Evolutionary conservation across 1,140 invertebrate genomes (phyloP).

Genomic region (Thalassaphorura encarpata): DNA sequence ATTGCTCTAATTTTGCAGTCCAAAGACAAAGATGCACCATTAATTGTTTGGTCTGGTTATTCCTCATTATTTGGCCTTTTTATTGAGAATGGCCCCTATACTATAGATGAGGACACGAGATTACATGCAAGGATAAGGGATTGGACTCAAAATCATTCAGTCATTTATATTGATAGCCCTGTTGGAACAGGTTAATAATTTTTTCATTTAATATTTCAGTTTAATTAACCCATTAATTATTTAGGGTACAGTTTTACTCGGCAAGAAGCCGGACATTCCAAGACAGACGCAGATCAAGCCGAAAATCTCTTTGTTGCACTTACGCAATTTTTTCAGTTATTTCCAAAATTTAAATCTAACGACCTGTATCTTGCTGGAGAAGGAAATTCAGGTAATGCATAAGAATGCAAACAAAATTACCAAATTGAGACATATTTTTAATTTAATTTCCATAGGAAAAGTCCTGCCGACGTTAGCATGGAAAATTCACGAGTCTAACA

Average conservation of each 20-base stretch:
- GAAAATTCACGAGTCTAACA: conserved; percentile 59
- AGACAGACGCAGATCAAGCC: background rate
- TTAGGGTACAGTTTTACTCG: conserved; percentile 32
- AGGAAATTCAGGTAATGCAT: conserved; percentile 33
- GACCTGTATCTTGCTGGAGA: conserved; percentile 41
- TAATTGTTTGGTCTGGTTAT: conserved; percentile 45
- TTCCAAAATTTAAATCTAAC: background rate
- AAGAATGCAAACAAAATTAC: background rate
- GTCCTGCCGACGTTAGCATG: conserved; percentile 66
- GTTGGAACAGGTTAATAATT: no score
- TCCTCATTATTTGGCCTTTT: conserved; percentile 46
- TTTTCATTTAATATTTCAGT: no score
- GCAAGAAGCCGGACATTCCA: conserved; percentile 34
- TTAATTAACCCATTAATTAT: no score
- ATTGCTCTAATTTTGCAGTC: conserved; percentile 25
- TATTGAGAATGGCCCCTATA: conserved; percentile 42
- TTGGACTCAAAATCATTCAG: conserved; percentile 41
- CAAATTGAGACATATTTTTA: background rate
- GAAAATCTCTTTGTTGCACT: background rate
- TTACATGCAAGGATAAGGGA: conserved; percentile 39
- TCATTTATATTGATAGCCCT: conserved; percentile 32
- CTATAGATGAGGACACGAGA: conserved; percentile 40
- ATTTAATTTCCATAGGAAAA: conserved; percentile 36
- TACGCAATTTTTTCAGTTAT: background rate
- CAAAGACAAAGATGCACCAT: conserved; percentile 35